A percentile compares a stretch with the other conserved stretches of the same genome.
These are phyloP conservation scores for Xiphophorus hellerii DNA, from an alignment of 2,113 vertebrate genomes.

Conservation along the genomic window DNA sequence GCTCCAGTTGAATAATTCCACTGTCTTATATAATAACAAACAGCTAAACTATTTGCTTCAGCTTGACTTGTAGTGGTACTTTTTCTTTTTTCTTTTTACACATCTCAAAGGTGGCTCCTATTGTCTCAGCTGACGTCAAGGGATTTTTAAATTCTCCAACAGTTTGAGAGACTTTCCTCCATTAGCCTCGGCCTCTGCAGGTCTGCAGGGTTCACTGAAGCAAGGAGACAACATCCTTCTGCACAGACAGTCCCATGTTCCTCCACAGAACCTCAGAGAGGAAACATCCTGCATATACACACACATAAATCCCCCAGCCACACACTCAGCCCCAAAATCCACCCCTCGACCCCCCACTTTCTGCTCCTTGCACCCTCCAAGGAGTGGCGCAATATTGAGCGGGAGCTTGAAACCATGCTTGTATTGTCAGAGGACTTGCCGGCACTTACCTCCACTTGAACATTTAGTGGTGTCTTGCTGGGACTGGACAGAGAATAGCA, in stretches of 20 bases:
- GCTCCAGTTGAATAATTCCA: neutral
- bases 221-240: conserved; percentile 58
- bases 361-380: conserved; percentile 51
- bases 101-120: conserved; percentile 26
- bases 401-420: conserved; percentile 84
- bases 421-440: conserved; percentile 89
- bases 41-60: too few species aligned
- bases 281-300: conserved; percentile 33
- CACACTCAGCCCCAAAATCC: conserved; percentile 58
- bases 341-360: conserved; percentile 41
- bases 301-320: conserved; percentile 44
- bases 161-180: conserved; percentile 34
- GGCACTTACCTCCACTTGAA: conserved; percentile 89
- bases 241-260: conserved; percentile 80
- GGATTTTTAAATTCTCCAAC: conserved; percentile 43
- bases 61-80: neutral
- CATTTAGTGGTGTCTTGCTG: conserved; percentile 88
- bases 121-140: conserved; percentile 40
- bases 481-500: conserved; percentile 89
- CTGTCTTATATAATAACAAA: neutral
- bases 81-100: neutral
- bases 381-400: conserved; percentile 82
- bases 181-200: conserved; percentile 37
- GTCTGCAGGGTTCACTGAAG: conserved; percentile 60
- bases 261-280: conserved; percentile 62